These are phyloP conservation scores for Sitta europaea DNA, from an alignment of 2,113 vertebrate genomes.

Conservation along the genomic window DNA sequence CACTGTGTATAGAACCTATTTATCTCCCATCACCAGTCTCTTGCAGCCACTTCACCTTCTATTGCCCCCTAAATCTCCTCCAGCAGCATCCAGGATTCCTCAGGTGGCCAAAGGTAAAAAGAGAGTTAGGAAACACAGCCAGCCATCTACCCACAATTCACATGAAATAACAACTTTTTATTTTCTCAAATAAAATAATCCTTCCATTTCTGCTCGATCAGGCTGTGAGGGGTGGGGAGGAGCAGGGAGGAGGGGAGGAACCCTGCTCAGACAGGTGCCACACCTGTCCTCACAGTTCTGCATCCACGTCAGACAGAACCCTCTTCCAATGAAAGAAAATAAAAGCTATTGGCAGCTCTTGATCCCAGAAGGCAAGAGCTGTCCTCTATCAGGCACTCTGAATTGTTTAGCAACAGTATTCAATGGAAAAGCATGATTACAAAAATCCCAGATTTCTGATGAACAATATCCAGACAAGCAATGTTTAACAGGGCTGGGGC, in stretches of 20 bases:
- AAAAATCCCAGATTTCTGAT: constrained; percentile 11
- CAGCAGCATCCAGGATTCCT: not conserved
- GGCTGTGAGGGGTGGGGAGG: not conserved
- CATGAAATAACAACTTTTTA: constrained; percentile 52
- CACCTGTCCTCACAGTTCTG: not conserved
- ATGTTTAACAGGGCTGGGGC: not conserved
- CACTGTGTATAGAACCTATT: not conserved
- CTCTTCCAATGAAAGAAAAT: constrained; percentile 14
- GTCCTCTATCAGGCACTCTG: constrained; percentile 48
- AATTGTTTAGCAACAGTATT: not conserved
- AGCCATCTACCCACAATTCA: not conserved
- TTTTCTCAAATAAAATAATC: constrained; percentile 62
- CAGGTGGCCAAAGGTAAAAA: not conserved
- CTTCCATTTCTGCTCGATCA: constrained; percentile 14
- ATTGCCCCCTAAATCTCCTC: not conserved
- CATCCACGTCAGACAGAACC: not conserved
- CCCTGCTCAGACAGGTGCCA: not conserved
- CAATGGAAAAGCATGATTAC: not conserved
- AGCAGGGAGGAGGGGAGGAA: not conserved
- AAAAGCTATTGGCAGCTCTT: constrained; percentile 50
- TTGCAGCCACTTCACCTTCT: not conserved
- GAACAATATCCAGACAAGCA: constrained; percentile 1
- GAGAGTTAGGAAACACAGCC: not conserved
- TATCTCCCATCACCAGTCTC: not conserved
- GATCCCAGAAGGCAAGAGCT: constrained; percentile 21